phyloP scores from a whole-genome alignment of 2,113 vertebrate species.

The Calidris pygmaea region DNA sequence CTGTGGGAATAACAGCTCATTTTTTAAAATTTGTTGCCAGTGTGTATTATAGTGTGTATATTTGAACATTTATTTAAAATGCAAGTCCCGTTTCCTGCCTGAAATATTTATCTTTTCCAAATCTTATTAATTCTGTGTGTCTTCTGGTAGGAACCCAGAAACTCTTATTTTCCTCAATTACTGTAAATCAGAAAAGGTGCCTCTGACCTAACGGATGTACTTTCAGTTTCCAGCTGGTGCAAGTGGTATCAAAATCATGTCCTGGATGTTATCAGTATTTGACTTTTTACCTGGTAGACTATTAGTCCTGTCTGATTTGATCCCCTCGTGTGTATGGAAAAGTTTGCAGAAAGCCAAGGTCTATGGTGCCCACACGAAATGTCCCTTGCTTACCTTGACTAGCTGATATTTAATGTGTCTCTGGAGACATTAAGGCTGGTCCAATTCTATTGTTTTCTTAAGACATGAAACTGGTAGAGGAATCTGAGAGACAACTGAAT shows the following conservation, averaged over 20 bases:
- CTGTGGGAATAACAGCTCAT: not conserved
- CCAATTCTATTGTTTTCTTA: not conserved
- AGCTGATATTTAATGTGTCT: not conserved
- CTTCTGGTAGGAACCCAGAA: not conserved
- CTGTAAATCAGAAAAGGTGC: not conserved
- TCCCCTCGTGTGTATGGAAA: not conserved
- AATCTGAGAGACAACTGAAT: not conserved
- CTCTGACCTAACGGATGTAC: not conserved
- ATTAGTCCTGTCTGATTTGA: not conserved
- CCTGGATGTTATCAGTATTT: not conserved
- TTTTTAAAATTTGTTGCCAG: not conserved
- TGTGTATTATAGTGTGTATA: not conserved
- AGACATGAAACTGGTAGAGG: not conserved
- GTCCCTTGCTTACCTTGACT: not conserved
- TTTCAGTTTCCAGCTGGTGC: not conserved
- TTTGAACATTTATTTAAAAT: not conserved
- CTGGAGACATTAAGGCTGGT: not conserved
- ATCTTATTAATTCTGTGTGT: not conserved
- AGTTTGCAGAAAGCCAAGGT: not conserved
- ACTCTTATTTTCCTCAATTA: not conserved
- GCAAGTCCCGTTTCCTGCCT: not conserved
- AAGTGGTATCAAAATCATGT: not conserved
- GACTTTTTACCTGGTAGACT: not conserved
- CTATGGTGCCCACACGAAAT: not conserved
- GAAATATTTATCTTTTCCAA: not conserved